These are phyloP conservation scores for Anguilla pacifica DNA, from an alignment of 2,797 vertebrate species.

Conservation along the genomic window DNA sequence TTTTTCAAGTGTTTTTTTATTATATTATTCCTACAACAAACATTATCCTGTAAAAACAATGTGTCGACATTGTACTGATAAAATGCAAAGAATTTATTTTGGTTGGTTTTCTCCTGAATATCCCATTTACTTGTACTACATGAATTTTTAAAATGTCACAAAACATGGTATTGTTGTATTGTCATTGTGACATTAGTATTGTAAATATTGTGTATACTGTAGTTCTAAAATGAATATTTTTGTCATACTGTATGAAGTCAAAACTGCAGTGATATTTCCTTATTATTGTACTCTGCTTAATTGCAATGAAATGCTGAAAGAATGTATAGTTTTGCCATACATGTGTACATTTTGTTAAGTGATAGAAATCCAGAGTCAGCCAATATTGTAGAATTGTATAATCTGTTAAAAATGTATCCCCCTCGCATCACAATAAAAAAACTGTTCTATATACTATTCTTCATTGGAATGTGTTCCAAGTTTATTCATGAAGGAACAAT, in stretches of 20 bases:
- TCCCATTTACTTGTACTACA: background rate
- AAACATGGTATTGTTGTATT: conserved; percentile 3
- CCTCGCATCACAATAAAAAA: background rate
- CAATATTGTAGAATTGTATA: background rate
- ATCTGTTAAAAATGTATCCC: background rate
- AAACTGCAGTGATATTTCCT: background rate
- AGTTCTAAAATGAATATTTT: conserved; percentile 19
- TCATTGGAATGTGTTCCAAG: background rate
- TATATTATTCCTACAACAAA: background rate
- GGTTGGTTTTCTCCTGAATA: background rate
- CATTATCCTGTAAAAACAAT: background rate
- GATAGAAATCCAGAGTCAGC: background rate
- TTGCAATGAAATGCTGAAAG: background rate
- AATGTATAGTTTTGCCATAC: background rate
- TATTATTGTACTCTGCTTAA: background rate
- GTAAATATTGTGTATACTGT: conserved; percentile 30
- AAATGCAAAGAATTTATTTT: background rate
- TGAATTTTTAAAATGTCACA: background rate
- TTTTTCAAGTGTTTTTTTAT: background rate
- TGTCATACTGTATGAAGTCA: background rate
- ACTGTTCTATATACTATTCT: background rate
- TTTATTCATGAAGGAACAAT: background rate
- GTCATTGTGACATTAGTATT: background rate
- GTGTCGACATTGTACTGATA: background rate
- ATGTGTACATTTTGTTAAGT: conserved; percentile 8